Conservation (phyloP, 1,140 invertebrate species). For the Andricus grossulariae region DNA sequence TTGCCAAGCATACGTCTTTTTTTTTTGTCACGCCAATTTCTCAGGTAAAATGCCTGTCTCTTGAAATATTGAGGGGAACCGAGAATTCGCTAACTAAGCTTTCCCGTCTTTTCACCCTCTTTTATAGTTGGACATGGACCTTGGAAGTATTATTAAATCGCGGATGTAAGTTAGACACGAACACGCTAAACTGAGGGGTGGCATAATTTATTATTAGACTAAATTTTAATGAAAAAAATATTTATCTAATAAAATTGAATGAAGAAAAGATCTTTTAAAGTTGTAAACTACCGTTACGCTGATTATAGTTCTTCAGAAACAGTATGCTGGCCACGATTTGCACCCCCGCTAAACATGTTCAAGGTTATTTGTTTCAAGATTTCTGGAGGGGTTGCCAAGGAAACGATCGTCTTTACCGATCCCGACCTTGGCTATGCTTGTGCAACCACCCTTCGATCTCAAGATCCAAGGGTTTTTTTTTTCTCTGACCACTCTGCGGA, state of each 20-base stretch:
- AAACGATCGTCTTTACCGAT: constrained; percentile 63
- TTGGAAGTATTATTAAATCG: constrained; percentile 55
- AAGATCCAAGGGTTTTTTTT: constrained; percentile 36
- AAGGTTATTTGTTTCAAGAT: constrained; percentile 56
- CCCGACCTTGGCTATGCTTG: constrained; percentile 71
- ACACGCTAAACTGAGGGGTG: not conserved
- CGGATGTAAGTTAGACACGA: constrained; percentile 44
- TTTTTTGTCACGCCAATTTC: not conserved
- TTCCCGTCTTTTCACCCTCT: not conserved
- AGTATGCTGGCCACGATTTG: not conserved
- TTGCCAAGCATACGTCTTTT: no score
- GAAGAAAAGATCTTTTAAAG: not conserved
- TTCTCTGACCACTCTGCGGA: not conserved
- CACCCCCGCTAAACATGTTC: constrained; percentile 50
- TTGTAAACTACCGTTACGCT: not conserved
- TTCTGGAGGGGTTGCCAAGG: constrained; percentile 63
- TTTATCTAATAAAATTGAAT: no score
- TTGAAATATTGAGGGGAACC: not conserved
- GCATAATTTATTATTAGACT: not conserved
- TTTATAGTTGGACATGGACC: constrained; percentile 32
- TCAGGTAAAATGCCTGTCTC: not conserved
- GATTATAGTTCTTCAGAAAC: not conserved
- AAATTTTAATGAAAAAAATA: no score
- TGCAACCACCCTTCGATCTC: constrained; percentile 52
- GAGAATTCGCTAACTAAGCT: not conserved